Conservation (phyloP, 1,140 invertebrate species). For the Bactericera cockerelli region DNA sequence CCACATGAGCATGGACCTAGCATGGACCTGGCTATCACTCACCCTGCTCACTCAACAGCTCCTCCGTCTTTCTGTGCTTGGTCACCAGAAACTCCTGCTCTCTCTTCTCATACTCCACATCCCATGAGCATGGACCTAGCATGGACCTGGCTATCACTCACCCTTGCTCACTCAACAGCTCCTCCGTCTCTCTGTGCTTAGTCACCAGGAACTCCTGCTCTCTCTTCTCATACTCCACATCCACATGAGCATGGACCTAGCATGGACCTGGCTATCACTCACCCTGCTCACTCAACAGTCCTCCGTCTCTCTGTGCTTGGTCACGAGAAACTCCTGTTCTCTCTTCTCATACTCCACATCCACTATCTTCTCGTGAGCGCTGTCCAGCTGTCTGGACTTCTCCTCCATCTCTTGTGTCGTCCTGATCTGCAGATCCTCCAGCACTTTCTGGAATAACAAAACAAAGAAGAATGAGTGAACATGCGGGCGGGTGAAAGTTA, state of each 20-base stretch:
- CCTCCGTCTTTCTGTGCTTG: no score
- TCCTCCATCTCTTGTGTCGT: constrained; percentile 5
- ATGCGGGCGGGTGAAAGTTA: neutral
- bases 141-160: no score
- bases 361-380: neutral
- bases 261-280: no score
- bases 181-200: neutral
- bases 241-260: no score
- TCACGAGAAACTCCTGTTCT: neutral
- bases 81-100: no score
- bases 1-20: no score
- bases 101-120: no score
- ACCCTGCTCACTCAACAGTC: constrained; percentile 6
- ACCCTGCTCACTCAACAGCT: no score
- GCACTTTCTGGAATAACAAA: neutral
- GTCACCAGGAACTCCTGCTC: no score
- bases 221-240: no score
- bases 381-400: neutral
- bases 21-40: no score
- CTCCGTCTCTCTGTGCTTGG: neutral
- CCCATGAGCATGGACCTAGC: no score
- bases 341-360: constrained; percentile 3
- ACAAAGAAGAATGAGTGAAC: neutral
- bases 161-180: neutral
- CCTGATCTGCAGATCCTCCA: neutral